Percentiles rank a stretch among this genome's conserved stretches.
Evolutionary conservation across 2,888 invertebrate genomes (phyloP).

Genomic region (Abrostola triplasia): DNA sequence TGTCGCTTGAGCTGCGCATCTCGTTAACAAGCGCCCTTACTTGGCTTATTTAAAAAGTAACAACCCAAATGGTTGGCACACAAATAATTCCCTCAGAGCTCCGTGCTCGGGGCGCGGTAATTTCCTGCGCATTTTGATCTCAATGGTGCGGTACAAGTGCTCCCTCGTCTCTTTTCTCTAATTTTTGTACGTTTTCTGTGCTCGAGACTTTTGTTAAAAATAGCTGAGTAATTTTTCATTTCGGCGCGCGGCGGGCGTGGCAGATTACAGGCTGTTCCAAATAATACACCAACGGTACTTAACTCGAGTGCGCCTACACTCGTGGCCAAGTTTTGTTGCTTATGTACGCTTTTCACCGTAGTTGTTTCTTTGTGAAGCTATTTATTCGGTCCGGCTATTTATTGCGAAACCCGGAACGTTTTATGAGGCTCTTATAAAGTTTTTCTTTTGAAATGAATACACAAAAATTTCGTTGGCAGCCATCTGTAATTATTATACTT

Average conservation of each 20-base stretch:
- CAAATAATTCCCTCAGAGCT: slow-evolving; percentile 81
- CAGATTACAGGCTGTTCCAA: slow-evolving; percentile 86
- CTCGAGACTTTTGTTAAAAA: slow-evolving; percentile 86
- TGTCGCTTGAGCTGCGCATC: slow-evolving; percentile 68
- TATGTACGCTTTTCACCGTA: slow-evolving; percentile 75
- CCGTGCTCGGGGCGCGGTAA: slow-evolving; percentile 80
- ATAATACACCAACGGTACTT: slow-evolving; percentile 84
- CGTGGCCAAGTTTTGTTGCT: slow-evolving; percentile 78
- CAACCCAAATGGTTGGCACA: slow-evolving; percentile 83
- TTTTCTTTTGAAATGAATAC: slow-evolving; percentile 75
- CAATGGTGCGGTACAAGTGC: slow-evolving; percentile 87
- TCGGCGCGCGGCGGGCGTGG: slow-evolving; percentile 86
- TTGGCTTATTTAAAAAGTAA: slow-evolving; percentile 85
- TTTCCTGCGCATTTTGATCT: slow-evolving; percentile 88
- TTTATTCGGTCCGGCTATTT: slow-evolving; percentile 72
- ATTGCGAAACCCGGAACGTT: slow-evolving; percentile 70
- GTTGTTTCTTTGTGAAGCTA: slow-evolving; percentile 73
- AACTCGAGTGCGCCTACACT: slow-evolving; percentile 79
- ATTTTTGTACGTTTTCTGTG: slow-evolving; percentile 87
- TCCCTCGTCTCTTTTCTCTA: slow-evolving; percentile 86
- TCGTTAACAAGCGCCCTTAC: slow-evolving; percentile 80
- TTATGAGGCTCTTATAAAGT: slow-evolving; percentile 75
- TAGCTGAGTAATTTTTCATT: slow-evolving; percentile 88
- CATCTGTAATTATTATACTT: slow-evolving; percentile 65
- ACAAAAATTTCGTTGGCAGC: slow-evolving; percentile 69